Percentiles rank a stretch among this genome's conserved stretches.
These are phyloP conservation scores for Odontophorus gujanensis DNA, from an alignment of 2,113 vertebrate species.

Conservation along the genomic window DNA sequence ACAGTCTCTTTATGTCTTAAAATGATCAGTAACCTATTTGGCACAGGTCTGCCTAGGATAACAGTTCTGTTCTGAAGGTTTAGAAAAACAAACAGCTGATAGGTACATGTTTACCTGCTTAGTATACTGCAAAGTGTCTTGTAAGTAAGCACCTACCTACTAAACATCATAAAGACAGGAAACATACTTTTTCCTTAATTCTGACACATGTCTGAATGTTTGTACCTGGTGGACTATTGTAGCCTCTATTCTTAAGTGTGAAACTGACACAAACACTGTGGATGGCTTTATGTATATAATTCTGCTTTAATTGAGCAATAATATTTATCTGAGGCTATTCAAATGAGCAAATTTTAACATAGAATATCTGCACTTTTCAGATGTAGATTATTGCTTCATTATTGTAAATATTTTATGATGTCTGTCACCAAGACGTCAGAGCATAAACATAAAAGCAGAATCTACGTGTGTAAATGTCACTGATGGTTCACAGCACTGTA, in stretches of 20 bases:
- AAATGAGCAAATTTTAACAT: background rate
- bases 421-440: constrained; percentile 23
- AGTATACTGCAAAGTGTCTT: background rate
- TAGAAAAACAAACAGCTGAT: background rate
- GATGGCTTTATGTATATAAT: background rate
- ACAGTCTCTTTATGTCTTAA: background rate
- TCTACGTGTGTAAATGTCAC: background rate
- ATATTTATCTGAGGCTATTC: background rate
- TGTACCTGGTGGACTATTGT: background rate
- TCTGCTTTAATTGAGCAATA: background rate
- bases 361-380: constrained; percentile 22
- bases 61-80: background rate
- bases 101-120: background rate
- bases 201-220: background rate
- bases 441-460: constrained; percentile 26
- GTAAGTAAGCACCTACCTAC: background rate
- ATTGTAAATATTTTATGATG: constrained; percentile 58
- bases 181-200: background rate
- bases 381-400: constrained; percentile 55
- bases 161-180: background rate
- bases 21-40: background rate
- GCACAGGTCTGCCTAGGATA: background rate
- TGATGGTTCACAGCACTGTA: background rate
- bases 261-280: background rate
- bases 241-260: background rate